Evolutionary conservation across 2,113 vertebrate species (phyloP).

Genomic region (Chloroceryle aenea): DNA sequence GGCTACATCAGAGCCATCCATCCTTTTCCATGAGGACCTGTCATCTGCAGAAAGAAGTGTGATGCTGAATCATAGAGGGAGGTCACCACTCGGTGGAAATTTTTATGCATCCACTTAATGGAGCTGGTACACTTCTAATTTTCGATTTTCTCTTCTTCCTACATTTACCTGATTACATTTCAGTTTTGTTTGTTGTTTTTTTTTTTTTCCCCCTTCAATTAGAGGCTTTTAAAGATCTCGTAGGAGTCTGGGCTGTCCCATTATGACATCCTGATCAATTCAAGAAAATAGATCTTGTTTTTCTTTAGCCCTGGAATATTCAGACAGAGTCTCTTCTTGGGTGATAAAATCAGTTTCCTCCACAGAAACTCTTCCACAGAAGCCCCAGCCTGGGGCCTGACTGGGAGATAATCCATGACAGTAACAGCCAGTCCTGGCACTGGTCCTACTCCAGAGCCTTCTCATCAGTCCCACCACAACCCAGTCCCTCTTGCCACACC

Average conservation of each 20-base stretch:
- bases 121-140: not conserved
- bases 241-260: not conserved
- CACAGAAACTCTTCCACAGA: not conserved
- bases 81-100: not conserved
- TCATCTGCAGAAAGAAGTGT: not conserved
- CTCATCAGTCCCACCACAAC: not conserved
- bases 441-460: not conserved
- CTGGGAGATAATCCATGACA: not conserved
- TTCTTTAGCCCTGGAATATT: not conserved
- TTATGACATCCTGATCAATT: not conserved
- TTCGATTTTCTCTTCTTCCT: not conserved
- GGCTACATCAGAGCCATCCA: rapidly evolving
- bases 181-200: not conserved
- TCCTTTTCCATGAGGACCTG: not conserved
- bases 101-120: not conserved
- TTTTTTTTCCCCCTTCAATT: not conserved
- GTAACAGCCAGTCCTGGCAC: not conserved
- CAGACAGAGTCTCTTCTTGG: not conserved
- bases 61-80: not conserved
- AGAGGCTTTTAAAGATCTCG: not conserved
- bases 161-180: not conserved
- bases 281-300: not conserved
- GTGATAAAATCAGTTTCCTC: not conserved
- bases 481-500: not conserved
- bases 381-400: not conserved